Evolutionary conservation across 2,113 vertebrate species (phyloP).

Genomic region (Corythaixoides concolor): DNA sequence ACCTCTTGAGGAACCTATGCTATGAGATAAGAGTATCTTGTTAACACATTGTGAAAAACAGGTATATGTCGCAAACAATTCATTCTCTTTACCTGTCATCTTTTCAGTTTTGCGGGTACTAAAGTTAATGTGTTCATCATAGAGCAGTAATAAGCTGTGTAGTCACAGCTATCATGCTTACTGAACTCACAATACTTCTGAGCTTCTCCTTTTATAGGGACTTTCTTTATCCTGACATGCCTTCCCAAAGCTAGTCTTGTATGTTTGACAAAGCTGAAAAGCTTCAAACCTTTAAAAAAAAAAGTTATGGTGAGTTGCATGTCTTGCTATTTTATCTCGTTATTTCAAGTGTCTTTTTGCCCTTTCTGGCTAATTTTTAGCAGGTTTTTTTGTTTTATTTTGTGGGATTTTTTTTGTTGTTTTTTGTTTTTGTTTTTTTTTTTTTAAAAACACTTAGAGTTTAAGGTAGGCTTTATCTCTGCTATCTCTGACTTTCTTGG

Average conservation of each 20-base stretch:
- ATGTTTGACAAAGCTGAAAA: neutral
- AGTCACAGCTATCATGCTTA: neutral
- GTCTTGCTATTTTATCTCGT: neutral
- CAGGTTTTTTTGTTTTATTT: too few relatives aligned
- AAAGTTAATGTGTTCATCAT: neutral
- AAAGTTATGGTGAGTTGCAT: neutral
- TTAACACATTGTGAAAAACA: neutral
- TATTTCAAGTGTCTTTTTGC: neutral
- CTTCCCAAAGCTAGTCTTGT: neutral
- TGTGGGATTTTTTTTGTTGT: too few relatives aligned
- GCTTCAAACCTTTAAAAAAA: neutral
- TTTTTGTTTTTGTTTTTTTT: neutral
- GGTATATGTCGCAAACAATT: neutral
- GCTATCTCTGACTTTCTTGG: neutral
- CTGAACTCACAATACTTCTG: neutral
- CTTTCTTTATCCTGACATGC: neutral
- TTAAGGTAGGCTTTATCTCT: neutral
- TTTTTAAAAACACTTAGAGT: neutral
- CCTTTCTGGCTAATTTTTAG: neutral
- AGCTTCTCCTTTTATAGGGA: neutral
- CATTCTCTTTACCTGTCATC: neutral
- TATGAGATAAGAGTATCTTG: neutral
- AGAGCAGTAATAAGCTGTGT: neutral
- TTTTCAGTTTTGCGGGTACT: neutral
- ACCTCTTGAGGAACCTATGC: neutral